A percentile compares a stretch with the other conserved stretches of the same genome.
Conservation (phyloP, 2,797 vertebrate genomes). For the Cheracebus regulus region DNA sequence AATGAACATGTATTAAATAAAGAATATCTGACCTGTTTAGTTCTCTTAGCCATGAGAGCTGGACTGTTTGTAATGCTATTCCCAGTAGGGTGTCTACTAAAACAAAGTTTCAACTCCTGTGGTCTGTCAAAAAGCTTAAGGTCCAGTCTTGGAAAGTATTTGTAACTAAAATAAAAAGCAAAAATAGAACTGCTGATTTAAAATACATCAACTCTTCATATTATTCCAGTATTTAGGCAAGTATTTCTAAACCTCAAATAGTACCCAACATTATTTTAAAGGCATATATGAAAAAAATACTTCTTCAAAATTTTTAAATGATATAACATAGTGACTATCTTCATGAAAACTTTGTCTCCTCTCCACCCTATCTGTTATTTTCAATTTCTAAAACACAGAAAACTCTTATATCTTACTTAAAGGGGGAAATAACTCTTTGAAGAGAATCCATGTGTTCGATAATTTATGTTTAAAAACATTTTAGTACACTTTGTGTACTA, state of each 20-base stretch:
- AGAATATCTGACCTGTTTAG: constrained; percentile 92
- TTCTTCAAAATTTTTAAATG: neutral
- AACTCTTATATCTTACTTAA: constrained; percentile 16
- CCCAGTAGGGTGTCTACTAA: constrained; percentile 89
- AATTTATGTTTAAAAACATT: constrained; percentile 40
- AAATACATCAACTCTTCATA: constrained; percentile 39
- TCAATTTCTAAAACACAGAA: constrained; percentile 36
- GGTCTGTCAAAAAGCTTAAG: constrained; percentile 94
- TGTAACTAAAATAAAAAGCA: constrained; percentile 89
- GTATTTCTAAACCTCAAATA: constrained; percentile 41
- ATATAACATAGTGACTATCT: neutral
- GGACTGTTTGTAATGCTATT: constrained; percentile 93
- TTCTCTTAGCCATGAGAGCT: constrained; percentile 96
- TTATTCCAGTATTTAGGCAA: constrained; percentile 34
- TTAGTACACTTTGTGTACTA: neutral
- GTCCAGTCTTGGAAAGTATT: constrained; percentile 92
- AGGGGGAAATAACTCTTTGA: constrained; percentile 23
- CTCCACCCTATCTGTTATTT: neutral
- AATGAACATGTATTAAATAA: constrained; percentile 50
- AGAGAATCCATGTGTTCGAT: neutral
- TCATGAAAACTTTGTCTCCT: neutral
- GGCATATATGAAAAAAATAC: neutral
- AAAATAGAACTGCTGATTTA: constrained; percentile 69
- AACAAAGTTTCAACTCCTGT: constrained; percentile 88
- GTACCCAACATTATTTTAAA: constrained; percentile 35